These are phyloP conservation scores for Trissolcus basalis DNA, from an alignment of 1,140 invertebrate species.

Conservation along the genomic window DNA sequence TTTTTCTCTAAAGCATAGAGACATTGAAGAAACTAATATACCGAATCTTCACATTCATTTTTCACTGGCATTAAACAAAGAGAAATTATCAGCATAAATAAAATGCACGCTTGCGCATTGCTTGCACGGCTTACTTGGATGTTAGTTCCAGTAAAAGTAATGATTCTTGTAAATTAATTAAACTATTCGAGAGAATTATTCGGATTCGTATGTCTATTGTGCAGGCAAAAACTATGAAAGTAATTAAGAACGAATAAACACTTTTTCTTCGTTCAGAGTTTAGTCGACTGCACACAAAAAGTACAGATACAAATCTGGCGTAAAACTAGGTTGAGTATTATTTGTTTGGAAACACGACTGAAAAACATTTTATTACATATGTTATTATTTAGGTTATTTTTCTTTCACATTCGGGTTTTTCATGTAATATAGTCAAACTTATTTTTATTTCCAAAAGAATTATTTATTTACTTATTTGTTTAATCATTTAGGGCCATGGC, in stretches of 20 bases:
- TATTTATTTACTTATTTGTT: too few species aligned
- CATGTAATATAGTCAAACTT: not conserved
- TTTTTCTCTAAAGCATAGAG: not conserved
- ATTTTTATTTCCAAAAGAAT: too few species aligned
- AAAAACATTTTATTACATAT: too few species aligned
- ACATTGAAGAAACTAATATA: not conserved
- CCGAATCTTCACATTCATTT: conserved; percentile 21
- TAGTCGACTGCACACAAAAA: not conserved
- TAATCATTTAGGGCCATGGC: not conserved
- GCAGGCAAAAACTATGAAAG: not conserved
- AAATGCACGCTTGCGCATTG: conserved; percentile 31
- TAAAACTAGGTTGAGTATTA: too few species aligned
- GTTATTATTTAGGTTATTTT: too few species aligned
- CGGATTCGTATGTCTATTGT: conserved; percentile 14
- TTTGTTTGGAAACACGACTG: too few species aligned
- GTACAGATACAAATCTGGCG: not conserved
- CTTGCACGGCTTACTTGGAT: conserved; percentile 25
- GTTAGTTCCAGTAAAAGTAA: conserved; percentile 38
- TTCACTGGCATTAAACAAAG: conserved; percentile 9
- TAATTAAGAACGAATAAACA: conserved; percentile 5
- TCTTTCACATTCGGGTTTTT: too few species aligned
- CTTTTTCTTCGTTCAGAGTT: not conserved
- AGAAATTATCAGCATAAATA: conserved; percentile 36
- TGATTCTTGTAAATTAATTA: conserved; percentile 23
- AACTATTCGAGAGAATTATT: conserved; percentile 24